phyloP scores from a whole-genome alignment of 2,888 invertebrate species.

The Tillus elongatus region DNA sequence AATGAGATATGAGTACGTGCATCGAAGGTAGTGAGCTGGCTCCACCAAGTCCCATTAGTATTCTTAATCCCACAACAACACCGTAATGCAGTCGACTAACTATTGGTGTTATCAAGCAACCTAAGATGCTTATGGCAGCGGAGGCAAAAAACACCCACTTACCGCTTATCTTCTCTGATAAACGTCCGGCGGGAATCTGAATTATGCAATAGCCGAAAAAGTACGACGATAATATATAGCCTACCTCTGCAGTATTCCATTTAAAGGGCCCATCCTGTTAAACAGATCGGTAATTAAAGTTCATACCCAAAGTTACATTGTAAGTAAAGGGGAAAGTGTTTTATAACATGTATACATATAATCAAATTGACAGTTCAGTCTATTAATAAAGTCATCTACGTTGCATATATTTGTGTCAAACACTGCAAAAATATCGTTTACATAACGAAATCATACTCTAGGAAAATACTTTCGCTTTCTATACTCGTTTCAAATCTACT shows the following conservation, averaged over 20 bases:
- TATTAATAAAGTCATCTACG: too few relatives aligned
- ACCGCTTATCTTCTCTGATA: slow-evolving; percentile 76
- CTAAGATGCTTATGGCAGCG: slow-evolving; percentile 64
- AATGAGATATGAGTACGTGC: slow-evolving; percentile 79
- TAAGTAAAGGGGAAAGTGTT: too few relatives aligned
- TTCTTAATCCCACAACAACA: slow-evolving; percentile 58
- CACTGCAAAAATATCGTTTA: too few relatives aligned
- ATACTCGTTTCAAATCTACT: too few relatives aligned
- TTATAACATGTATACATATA: too few relatives aligned
- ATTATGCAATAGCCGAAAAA: slow-evolving; percentile 82
- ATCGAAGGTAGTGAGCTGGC: slow-evolving; percentile 86
- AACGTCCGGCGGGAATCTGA: slow-evolving; percentile 64
- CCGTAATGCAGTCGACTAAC: slow-evolving; percentile 59
- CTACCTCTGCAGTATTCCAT: slow-evolving; percentile 67
- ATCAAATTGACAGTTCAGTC: too few relatives aligned
- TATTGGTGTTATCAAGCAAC: slow-evolving; percentile 68
- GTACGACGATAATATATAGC: slow-evolving; percentile 70
- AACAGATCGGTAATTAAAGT: too few relatives aligned
- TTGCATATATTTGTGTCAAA: too few relatives aligned
- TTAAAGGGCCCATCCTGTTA: slow-evolving; percentile 68
- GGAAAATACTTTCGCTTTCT: too few relatives aligned
- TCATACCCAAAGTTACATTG: too few relatives aligned
- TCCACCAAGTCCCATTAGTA: slow-evolving; percentile 69
- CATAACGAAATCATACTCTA: too few relatives aligned
- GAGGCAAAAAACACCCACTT: slow-evolving; percentile 83